Conservation (phyloP, 2,113 vertebrate genomes). For the Opisthocomus hoazin region DNA sequence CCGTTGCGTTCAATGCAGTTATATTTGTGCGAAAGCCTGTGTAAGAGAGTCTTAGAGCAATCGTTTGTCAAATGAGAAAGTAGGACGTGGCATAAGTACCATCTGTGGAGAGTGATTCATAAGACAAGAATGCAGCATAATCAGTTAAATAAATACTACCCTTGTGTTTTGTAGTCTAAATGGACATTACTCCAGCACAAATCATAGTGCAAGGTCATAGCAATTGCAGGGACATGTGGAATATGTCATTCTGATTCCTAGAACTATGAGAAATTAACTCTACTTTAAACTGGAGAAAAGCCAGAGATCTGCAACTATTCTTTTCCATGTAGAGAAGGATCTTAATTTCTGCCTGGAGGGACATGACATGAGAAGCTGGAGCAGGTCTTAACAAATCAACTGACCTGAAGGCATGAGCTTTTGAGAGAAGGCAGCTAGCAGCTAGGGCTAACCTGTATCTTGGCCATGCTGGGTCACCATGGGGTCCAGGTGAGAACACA, state of each 20-base stretch:
- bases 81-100: conserved; percentile 53
- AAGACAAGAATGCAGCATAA: conserved; percentile 52
- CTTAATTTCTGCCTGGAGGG: background rate
- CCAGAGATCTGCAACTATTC: background rate
- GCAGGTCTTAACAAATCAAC: background rate
- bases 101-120: conserved; percentile 61
- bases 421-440: background rate
- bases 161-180: conserved; percentile 43
- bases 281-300: background rate
- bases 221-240: background rate
- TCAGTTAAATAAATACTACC: conserved; percentile 62
- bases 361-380: fast-evolving
- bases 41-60: conserved; percentile 20
- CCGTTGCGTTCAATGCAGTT: background rate
- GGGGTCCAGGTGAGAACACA: fast-evolving
- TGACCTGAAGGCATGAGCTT: background rate
- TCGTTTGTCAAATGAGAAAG: conserved; percentile 16
- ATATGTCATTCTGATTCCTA: conserved; percentile 13
- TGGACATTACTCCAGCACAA: conserved; percentile 30
- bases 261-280: conserved; percentile 6
- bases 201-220: conserved; percentile 15
- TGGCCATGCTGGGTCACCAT: background rate
- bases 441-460: background rate
- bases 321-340: background rate
- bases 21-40: background rate